Base-by-base conservation (phyloP, 2,888 invertebrate species). In the Cheilosia soror region DNA sequence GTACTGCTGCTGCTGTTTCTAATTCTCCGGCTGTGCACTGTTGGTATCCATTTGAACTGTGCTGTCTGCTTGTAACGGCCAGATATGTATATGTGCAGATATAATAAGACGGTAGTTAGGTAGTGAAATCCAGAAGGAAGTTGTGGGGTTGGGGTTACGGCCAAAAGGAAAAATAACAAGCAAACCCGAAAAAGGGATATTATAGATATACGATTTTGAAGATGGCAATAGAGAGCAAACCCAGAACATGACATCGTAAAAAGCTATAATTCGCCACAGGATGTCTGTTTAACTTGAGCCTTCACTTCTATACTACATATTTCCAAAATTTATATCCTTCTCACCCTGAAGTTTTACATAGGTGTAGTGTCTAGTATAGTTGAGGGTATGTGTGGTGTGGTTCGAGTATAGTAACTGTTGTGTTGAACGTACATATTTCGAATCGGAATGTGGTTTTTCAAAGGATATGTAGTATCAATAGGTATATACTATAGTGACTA, bases 261-360 rank as follows among this genome's bases (percentile, higher is more conserved):
- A 88, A 85, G 88, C 87, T 89, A 90, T 89, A 90, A 90, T 90
- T 90, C 90, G 90, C 90, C 90, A 89, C 89, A 90, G 90, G 90
- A 90, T 90, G 90, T 90, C 90, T 90, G 89, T 89, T 88, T 89
- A 89, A 89, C 88, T 89, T 89, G 88, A 89, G 88, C 88, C 88
- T 88, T 89, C 87, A 85, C 85, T 76, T 85, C 57, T 72, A 25
- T 49, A 76, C 62, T 68, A 20, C 20, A 20, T 20, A 81, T 81
- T 76, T 72, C 68, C 27, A 62, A 72, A 85, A 85, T 80, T 66
- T 71, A 80, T 76, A 60, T 62, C 75, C 63, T n/a, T 33, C 25
- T 60, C 51, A 37, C 47, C 57, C 40, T 49, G 5, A n/a, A 44
- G 44, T 29, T 37, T 51, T 33, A 33, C 13, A 37, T 25, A 37